Conservation (phyloP, 92 coral and sea anemone species). For the Anthopleura xanthogrammica region DNA sequence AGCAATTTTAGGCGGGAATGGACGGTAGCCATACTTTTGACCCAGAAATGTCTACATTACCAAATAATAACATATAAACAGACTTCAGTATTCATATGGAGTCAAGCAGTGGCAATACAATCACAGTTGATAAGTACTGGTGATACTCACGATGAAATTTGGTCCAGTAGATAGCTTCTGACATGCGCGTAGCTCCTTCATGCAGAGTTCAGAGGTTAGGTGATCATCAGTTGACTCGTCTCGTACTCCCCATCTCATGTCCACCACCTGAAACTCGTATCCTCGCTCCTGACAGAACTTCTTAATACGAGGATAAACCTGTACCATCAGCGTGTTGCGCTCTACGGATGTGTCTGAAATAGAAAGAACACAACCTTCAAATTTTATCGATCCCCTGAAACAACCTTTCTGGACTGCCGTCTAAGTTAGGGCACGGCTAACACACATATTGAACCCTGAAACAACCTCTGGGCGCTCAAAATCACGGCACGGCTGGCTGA, state of each 20-base stretch:
- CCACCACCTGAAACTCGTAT: conserved; percentile 88
- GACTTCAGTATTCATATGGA: neutral
- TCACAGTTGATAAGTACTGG: neutral
- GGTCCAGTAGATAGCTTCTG: conserved; percentile 95
- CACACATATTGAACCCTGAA: no score
- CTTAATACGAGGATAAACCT: conserved; percentile 82
- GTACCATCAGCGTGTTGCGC: conserved; percentile 86
- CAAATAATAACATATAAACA: neutral
- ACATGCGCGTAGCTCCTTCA: conserved; percentile 91
- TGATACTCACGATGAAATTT: conserved; percentile 72
- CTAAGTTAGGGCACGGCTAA: no score
- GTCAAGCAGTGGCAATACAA: neutral
- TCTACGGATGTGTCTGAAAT: conserved; percentile 76
- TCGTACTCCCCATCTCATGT: conserved; percentile 98
- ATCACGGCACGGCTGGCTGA: no score
- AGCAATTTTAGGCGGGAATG: conserved; percentile 82
- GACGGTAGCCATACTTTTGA: conserved; percentile 98
- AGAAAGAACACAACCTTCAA: neutral
- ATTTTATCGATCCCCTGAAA: no score
- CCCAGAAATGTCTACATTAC: conserved; percentile 83
- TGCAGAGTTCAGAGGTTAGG: conserved; percentile 88
- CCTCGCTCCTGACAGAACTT: conserved; percentile 86
- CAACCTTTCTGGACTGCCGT: no score
- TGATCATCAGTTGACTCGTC: conserved; percentile 97
- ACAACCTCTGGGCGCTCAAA: no score